Evolutionary conservation across 2,113 vertebrate genomes (phyloP).

Genomic region (western clawed frog (Xenopus tropicalis)): DNA sequence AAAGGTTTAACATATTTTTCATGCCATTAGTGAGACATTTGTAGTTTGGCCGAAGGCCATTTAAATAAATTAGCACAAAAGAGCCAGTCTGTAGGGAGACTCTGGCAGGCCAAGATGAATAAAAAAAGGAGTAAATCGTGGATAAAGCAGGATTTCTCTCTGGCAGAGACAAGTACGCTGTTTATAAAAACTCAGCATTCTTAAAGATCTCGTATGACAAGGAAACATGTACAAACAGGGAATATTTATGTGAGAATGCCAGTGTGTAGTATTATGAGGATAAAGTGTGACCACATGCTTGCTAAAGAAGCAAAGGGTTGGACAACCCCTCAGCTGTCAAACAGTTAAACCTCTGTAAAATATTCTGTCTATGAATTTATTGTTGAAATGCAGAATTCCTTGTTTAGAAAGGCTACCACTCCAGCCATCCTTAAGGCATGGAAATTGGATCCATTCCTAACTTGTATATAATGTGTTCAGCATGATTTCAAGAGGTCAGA

Average conservation of each 20-base stretch:
- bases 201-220: slow-evolving; percentile 23
- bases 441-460: too few relatives aligned
- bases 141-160: slow-evolving; percentile 36
- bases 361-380: too few relatives aligned
- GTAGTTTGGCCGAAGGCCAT: slow-evolving; percentile 32
- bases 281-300: too few relatives aligned
- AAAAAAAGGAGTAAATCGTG: slow-evolving; percentile 36
- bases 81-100: slow-evolving; percentile 20
- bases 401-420: too few relatives aligned
- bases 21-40: slow-evolving; percentile 39
- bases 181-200: slow-evolving; percentile 30
- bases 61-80: slow-evolving; percentile 21
- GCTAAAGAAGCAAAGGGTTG: too few relatives aligned
- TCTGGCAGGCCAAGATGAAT: slow-evolving; percentile 39
- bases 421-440: too few relatives aligned
- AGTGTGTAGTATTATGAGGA: background rate
- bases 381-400: too few relatives aligned
- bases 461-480: too few relatives aligned
- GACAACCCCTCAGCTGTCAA: too few relatives aligned
- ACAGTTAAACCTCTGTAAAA: too few relatives aligned
- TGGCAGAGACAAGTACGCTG: slow-evolving; percentile 28
- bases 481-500: too few relatives aligned
- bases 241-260: slow-evolving; percentile 30
- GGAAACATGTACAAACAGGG: slow-evolving; percentile 27
- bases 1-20: slow-evolving; percentile 40